Base-by-base conservation (phyloP, 2,888 invertebrate genomes). In the Lysandra bellargus region DNA sequence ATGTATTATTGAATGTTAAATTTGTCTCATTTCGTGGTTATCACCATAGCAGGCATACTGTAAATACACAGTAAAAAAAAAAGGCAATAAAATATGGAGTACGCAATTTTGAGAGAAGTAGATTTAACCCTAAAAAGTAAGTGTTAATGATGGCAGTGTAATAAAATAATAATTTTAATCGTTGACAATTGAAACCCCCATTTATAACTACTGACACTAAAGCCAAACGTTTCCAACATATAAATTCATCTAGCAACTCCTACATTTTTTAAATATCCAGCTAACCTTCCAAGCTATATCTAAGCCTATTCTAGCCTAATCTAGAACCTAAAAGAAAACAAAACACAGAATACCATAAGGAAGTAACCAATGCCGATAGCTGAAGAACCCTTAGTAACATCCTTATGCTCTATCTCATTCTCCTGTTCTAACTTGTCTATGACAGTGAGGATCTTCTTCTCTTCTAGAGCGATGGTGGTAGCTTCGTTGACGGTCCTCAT, bases 401-500 rank as follows among this genome's bases (percentile, higher is more conserved):
- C 95, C 5, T 93, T 89, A 79, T 95, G 95, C 12, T 93, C 90
- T 61, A 94, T 90, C 78, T 95, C 94, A 78, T 92, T 93, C 74
- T 89, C 89, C 75, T 85, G 88, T 78, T 92, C 91, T 1, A 95
- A 87, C 33, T 92, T 87, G 7, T 93, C 90, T 84, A 95, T 92
- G 83, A 95, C 95, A 33, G 92, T 91, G 12, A 90, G 80, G 78
- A 96, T 95, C 79, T 91, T 91, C 85, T 94, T 94, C 83, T 95
- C 95, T 85, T 94, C 93, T 83, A 95, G 86, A 0, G 96, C 92
- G 9, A 96, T 87, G 0, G 92, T 89, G 1, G 97, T 92, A 0
- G 96, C 97, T 80, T 96, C 95, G 86, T 97, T 97, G 78, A 98
- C 96, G 0, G 96, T 95, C 77, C 96, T 95, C 92, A 98, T 95